phyloP scores from a whole-genome alignment of 2,888 invertebrate species.

The Blera fallax region DNA sequence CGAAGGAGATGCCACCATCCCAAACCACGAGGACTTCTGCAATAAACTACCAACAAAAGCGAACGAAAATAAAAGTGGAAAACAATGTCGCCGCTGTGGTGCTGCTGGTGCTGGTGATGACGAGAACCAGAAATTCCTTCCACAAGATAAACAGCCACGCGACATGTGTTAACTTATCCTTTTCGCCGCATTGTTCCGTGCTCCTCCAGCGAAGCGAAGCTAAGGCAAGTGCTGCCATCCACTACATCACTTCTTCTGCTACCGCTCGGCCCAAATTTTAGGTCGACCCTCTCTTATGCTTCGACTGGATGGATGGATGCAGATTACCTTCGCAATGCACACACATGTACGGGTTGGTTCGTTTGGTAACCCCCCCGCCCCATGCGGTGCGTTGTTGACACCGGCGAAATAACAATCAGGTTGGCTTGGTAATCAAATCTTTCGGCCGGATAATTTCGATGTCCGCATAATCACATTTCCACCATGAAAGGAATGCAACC shows the following conservation, averaged over 20 bases:
- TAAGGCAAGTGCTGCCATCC: background rate
- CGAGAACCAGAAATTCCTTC: constrained; percentile 16
- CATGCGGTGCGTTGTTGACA: constrained; percentile 21
- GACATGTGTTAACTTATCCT: constrained; percentile 67
- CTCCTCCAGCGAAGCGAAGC: background rate
- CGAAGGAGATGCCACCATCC: background rate
- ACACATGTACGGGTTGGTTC: background rate
- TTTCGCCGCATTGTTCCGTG: constrained; percentile 44
- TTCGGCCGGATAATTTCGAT: constrained; percentile 49
- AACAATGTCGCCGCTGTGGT: too few species aligned
- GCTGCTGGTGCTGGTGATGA: too few species aligned
- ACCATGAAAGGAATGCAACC: constrained; percentile 23
- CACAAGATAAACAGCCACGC: constrained; percentile 62
- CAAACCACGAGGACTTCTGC: background rate
- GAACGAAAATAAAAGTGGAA: constrained; percentile 20
- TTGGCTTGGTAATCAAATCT: constrained; percentile 58
- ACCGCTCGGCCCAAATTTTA: constrained; percentile 30
- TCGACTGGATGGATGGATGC: background rate
- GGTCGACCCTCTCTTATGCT: background rate
- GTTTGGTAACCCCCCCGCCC: background rate
- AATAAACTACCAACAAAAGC: background rate
- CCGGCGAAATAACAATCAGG: constrained; percentile 58
- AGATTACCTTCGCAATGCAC: constrained; percentile 23
- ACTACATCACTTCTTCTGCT: constrained; percentile 41
- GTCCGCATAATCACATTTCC: constrained; percentile 28